Conservation (phyloP, 2,797 vertebrate genomes). For the Smutsia gigantea region DNA sequence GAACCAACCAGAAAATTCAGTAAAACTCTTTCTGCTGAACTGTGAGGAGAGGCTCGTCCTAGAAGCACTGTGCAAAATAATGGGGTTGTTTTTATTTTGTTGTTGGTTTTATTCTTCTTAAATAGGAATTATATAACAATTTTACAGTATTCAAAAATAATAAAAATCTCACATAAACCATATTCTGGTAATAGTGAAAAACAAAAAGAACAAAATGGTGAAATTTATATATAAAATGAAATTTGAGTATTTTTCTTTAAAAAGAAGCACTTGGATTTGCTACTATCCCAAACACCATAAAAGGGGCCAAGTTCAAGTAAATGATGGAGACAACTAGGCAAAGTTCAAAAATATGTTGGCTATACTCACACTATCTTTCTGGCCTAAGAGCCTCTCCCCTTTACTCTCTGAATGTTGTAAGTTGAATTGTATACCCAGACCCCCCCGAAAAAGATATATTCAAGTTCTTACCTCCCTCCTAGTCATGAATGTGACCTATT, state of each 20-base stretch:
- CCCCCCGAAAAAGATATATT: neutral
- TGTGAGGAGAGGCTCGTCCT: neutral
- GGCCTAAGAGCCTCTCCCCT: neutral
- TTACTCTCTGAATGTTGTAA: neutral
- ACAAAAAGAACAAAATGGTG: neutral
- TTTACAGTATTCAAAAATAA: slow-evolving; percentile 2
- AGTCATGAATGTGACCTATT: neutral
- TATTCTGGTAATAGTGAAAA: neutral
- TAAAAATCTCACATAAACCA: neutral
- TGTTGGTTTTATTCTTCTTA: neutral
- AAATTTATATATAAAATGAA: slow-evolving; percentile 43
- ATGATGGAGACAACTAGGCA: neutral
- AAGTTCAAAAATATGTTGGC: neutral
- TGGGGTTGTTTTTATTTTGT: neutral
- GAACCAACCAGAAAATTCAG: neutral
- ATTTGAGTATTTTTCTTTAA: slow-evolving; percentile 23
- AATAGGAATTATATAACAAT: neutral
- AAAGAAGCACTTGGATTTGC: neutral
- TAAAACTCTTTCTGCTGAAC: neutral
- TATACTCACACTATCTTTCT: neutral
- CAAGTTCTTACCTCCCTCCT: neutral
- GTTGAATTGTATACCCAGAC: neutral
- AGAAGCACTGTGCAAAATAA: neutral
- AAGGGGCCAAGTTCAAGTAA: neutral
- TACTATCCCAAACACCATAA: neutral